Base-by-base conservation (phyloP, 2,113 vertebrate genomes). In the Cinclus mexicanus region DNA sequence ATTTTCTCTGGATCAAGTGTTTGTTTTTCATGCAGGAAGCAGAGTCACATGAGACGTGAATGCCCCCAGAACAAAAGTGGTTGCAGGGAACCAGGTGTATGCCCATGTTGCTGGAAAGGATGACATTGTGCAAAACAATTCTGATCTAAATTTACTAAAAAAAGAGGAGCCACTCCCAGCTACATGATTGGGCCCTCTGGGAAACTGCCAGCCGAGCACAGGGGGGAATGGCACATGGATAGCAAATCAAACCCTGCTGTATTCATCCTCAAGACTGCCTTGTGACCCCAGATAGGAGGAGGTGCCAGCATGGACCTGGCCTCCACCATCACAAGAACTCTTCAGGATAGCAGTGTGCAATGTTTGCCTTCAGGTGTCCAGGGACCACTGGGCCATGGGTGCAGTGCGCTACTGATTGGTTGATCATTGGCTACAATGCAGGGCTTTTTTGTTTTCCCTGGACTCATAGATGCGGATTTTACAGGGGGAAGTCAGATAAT, bases 1-100 rank as follows among this genome's bases (percentile, higher is more conserved):
- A 3, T 69, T 50, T 5, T 1, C 14, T 50, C n/a, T 4, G 2
- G 46, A 37, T 37, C 3, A 7, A 28, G 13, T 37, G 2, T 21
- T 50, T 37, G n/a, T 20, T 49, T 49, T 37, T 28, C 16, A 4
- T 20, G 33, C 9, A 2, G 11, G 33, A 68, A 47, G 64, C 44
- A 3, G 2, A 23, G 44, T 47, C 64, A 67, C 64, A n/a, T 18
- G 64, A 47, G 64, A 25, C 1, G 4, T n/a, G 15, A 67, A 46
- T 46, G 29, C 42, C 22, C 11, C 31, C 6, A 4, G 42, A 46
- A n/a, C 21, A 56, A 33, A 21, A 33, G 53, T 20, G 19, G 19
- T 33, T 33, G 19, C 19, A 7, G 31, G 19, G 19, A 33, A 20
- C 12, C 29, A 33, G 19, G 53, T 20, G 12, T 21, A 33, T 21